Evolutionary conservation across 2,113 vertebrate species (phyloP), one percentile per base, ranked within the genome.

Genomic region (Sturnira hondurensis): DNA sequence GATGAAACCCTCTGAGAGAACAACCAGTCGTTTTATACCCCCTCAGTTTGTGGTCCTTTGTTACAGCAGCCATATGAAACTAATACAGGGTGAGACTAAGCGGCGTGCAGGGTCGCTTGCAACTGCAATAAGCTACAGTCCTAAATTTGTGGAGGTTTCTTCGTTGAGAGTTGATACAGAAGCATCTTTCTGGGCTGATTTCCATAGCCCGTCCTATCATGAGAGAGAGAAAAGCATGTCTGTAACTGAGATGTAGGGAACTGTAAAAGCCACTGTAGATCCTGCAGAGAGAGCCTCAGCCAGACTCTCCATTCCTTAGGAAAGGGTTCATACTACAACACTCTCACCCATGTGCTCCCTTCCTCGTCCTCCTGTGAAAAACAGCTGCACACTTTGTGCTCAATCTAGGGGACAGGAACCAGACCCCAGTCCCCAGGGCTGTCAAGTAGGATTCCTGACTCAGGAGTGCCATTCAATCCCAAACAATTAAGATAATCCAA

Each of bases 401-500:
- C 20, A 15, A 4, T 83, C 36, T 38, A 31, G 20, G 58, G 61
- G 43, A 80, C 12, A 50, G 50, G 67, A 94, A 80, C 22, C 54
- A 83, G 41, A 82, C 77, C 77, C 91, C 56, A 6, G 17, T 11
- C 45, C 68, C 54, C 28, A 26, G 24, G n/a, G 45, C 41, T 41
- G 83, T 41, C 45, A 14, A 80, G 71, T 20, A 22, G 50, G 52
- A 89, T 76, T 86, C 84, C 63, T 76, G 80, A 76, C 38, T 97
- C 56, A 41, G 50, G 65, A 94, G 74, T 13, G 17, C 52, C 24
- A 58, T 89, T 76, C 78, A 74, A 31, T 80, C 73, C 92, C 63
- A 43, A 85, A 85, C 68, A 83, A 86, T 87, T 84, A 83, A 47
- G 89, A 71, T 90, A 84, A 93, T 70, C 74, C 93, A 96, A 87